These are phyloP conservation scores for Tetrapedia diversipes DNA, from an alignment of 2,888 invertebrate species.

Conservation along the genomic window DNA sequence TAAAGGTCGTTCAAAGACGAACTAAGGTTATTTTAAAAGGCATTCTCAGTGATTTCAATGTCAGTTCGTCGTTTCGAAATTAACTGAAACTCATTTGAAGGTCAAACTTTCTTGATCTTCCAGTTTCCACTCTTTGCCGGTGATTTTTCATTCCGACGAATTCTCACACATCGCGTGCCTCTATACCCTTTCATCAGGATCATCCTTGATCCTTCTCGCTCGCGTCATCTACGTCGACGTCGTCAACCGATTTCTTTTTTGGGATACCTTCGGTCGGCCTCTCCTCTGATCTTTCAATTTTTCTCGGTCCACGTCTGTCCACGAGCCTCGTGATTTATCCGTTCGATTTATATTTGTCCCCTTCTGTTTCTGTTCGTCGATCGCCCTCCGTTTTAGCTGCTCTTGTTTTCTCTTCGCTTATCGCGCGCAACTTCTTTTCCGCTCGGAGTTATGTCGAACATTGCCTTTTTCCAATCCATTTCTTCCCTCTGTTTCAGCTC, in stretches of 20 bases:
- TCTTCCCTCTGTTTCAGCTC: slow-evolving; percentile 7
- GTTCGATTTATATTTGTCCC: slow-evolving; percentile 36
- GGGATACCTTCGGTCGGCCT: slow-evolving; percentile 17
- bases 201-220: background rate
- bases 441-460: background rate
- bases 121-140: slow-evolving; percentile 15
- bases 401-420: background rate
- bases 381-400: background rate
- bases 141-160: slow-evolving; percentile 56
- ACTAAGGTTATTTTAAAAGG: background rate
- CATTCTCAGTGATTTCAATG: too few species aligned
- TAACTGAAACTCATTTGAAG: slow-evolving; percentile 55
- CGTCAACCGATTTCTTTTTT: slow-evolving; percentile 3
- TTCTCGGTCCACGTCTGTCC: background rate
- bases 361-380: background rate
- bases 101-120: slow-evolving; percentile 51
- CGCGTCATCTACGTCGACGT: background rate
- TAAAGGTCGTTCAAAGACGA: background rate
- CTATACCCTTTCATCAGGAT: background rate
- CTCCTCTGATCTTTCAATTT: slow-evolving; percentile 52
- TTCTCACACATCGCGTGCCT: background rate
- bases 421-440: background rate
- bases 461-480: slow-evolving; percentile 30
- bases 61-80: background rate
- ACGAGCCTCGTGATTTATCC: slow-evolving; percentile 31